Conservation (phyloP, 2,113 vertebrate genomes). For the Gambusia affinis region DNA sequence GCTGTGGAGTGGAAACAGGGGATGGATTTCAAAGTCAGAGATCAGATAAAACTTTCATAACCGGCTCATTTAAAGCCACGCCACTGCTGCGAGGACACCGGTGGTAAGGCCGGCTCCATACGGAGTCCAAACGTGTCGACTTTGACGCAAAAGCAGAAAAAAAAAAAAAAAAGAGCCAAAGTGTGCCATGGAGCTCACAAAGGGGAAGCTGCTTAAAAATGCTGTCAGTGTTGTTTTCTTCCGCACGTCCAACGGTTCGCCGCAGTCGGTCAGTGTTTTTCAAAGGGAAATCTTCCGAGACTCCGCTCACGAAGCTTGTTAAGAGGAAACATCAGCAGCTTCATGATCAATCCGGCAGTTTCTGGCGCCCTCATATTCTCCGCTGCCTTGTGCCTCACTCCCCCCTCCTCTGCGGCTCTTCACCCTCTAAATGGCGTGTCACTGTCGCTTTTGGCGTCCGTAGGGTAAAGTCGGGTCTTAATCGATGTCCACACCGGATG, state of each 20-base stretch:
- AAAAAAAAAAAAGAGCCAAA: constrained; percentile 4
- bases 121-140: constrained; percentile 21
- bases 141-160: not conserved
- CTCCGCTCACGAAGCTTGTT: constrained; percentile 43
- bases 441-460: constrained; percentile 30
- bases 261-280: constrained; percentile 35
- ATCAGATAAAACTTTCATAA: constrained; percentile 17
- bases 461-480: constrained; percentile 48
- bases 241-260: constrained; percentile 9
- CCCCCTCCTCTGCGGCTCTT: not conserved
- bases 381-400: constrained; percentile 16
- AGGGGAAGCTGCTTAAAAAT: constrained; percentile 11
- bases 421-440: constrained; percentile 33
- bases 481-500: constrained; percentile 35
- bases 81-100: constrained; percentile 15
- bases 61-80: constrained; percentile 3
- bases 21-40: constrained; percentile 12
- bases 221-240: not conserved
- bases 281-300: constrained; percentile 37
- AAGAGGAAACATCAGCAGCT: constrained; percentile 43
- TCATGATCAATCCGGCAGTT: constrained; percentile 45
- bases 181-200: constrained; percentile 13
- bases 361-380: constrained; percentile 25
- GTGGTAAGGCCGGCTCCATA: constrained; percentile 6
- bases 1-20: constrained; percentile 1